These are phyloP conservation scores for Beroe ovata DNA, from an alignment of 37 sponge, comb jelly and placozoan genomes.

Conservation along the genomic window DNA sequence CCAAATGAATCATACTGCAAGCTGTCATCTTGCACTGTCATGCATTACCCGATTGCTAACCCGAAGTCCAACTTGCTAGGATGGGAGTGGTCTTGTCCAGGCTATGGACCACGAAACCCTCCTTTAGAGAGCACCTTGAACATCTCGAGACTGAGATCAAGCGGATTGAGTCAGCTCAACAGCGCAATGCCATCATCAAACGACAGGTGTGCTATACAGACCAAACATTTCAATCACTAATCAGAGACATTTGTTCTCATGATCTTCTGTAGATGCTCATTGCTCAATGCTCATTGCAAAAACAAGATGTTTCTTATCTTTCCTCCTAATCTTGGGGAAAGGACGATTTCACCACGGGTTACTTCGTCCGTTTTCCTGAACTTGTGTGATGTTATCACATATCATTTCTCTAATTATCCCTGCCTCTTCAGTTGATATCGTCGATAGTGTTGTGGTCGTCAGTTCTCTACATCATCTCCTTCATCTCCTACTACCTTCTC, in stretches of 20 bases:
- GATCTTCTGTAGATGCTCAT: too few species aligned
- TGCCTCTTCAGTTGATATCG: slow-evolving; percentile 38
- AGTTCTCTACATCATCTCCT: slow-evolving; percentile 51
- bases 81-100: slow-evolving; percentile 63
- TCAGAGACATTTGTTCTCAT: too few species aligned
- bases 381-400: too few species aligned
- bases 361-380: too few species aligned
- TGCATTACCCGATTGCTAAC: too few species aligned
- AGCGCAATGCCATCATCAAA: slow-evolving; percentile 53
- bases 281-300: too few species aligned
- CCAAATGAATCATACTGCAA: background rate
- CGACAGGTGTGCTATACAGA: slow-evolving; percentile 51
- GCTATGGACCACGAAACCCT: slow-evolving; percentile 44
- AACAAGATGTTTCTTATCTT: too few species aligned
- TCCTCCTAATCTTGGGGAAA: too few species aligned
- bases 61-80: too few species aligned
- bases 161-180: slow-evolving; percentile 63
- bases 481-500: slow-evolving; percentile 20
- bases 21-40: background rate
- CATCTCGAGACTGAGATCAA: slow-evolving; percentile 28
- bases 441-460: slow-evolving; percentile 65
- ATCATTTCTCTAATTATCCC: too few species aligned
- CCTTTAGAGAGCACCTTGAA: slow-evolving; percentile 65
- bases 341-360: too few species aligned
- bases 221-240: too few species aligned